Base-by-base conservation (phyloP, 2,888 invertebrate species). In the Drosophila falleni region DNA sequence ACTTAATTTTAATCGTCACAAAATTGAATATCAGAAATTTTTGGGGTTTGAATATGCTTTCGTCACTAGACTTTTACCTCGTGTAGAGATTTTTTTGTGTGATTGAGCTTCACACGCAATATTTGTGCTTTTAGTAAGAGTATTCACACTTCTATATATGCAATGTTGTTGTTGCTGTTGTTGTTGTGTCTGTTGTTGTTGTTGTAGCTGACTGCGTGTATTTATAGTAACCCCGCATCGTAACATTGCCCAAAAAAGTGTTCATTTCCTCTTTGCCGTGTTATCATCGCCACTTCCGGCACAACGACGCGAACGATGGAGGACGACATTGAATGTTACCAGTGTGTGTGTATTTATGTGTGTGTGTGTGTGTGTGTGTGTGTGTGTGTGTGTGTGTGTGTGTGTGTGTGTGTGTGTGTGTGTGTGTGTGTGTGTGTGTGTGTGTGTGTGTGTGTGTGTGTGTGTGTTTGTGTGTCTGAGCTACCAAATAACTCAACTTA, bases 251-350 rank as follows among this genome's bases (percentile, higher is more conserved):
- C 77, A 80, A 89, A 86, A 86, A 88, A 81, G 81, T 77, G 78
- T 89, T 90, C 89, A 89, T 90, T 90, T 90, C 90, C 89, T 83
- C 74, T 87, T 80, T 74, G 83, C 81, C 82, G 80, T 77, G 82
- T 81, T 83, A 83, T 83, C 90, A 90, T 89, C 89, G 83, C 76
- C 89, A 82, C 80, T 87, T 90, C 90, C 76, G 71, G 68, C 58
- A 70, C 71, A 63, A 62, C 67, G 62, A 59, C 42, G 64, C 26
- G 46, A 50, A 66, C 60, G 56, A 41, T 54, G 60, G 37, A 59
- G 64, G 41, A 68, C 64, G 80, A 74, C 83, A 74, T 71, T 85
- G 70, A 79, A 62, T 81, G 59, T 59, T 41, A 42, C 19, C 56
- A 29, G 39, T 46, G n/a, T 46, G 19, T 35, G 51, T 16, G 19